Evolutionary conservation across 2,888 invertebrate genomes (phyloP).

Genomic region (Drosophila macrothrix): DNA sequence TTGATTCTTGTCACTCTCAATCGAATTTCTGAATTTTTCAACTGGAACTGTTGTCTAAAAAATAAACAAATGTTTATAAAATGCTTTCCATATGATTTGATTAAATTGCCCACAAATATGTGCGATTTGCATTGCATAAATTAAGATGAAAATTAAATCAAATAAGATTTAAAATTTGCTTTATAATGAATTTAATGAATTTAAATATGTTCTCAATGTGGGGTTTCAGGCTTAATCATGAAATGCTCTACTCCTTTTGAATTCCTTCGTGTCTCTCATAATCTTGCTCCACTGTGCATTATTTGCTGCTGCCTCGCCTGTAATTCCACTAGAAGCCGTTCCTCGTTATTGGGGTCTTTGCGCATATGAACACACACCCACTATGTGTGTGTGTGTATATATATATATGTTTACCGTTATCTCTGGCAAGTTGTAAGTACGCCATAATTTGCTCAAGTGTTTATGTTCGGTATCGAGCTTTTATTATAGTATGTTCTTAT

Average conservation of each 20-base stretch:
- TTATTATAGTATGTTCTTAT: slow-evolving; percentile 54
- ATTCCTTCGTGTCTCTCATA: background rate
- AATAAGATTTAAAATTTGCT: no score
- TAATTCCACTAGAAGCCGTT: slow-evolving; percentile 45
- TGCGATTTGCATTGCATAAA: background rate
- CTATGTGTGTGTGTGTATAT: slow-evolving; percentile 11
- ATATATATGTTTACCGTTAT: slow-evolving; percentile 61
- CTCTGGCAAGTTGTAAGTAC: slow-evolving; percentile 68
- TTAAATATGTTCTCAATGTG: background rate
- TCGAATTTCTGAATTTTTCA: background rate
- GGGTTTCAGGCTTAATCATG: background rate
- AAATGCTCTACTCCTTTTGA: background rate
- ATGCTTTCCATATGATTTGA: background rate
- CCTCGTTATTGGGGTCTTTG: slow-evolving; percentile 53
- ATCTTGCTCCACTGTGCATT: slow-evolving; percentile 34
- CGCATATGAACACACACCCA: slow-evolving; percentile 34
- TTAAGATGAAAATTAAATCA: background rate
- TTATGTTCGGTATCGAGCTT: slow-evolving; percentile 65
- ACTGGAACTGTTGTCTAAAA: background rate
- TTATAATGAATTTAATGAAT: no score
- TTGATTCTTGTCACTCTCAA: background rate
- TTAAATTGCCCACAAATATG: background rate
- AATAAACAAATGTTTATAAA: background rate
- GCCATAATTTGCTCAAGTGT: slow-evolving; percentile 70
- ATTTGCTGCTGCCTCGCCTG: slow-evolving; percentile 27